Evolutionary conservation across 2,113 vertebrate species (phyloP).

Genomic region (Triplophysa rosa): DNA sequence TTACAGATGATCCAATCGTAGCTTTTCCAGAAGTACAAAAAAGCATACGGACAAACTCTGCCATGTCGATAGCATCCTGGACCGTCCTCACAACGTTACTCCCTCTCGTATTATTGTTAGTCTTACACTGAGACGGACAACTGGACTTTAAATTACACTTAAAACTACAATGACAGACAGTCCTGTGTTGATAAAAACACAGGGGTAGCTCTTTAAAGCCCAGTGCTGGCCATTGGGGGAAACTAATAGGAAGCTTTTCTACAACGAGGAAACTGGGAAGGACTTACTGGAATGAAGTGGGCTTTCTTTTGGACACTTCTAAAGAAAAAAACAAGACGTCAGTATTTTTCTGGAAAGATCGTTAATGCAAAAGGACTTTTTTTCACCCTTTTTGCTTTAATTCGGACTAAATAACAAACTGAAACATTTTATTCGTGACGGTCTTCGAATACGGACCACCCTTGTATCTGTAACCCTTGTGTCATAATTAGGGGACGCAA

Average conservation of each 20-base stretch:
- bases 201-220: slow-evolving; percentile 58
- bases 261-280: neutral
- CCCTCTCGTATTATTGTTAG: slow-evolving; percentile 73
- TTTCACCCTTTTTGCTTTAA: slow-evolving; percentile 39
- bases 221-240: slow-evolving; percentile 72
- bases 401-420: slow-evolving; percentile 28
- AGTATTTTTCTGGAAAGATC: slow-evolving; percentile 46
- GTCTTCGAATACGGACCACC: neutral
- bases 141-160: slow-evolving; percentile 16
- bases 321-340: slow-evolving; percentile 32
- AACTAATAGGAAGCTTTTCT: slow-evolving; percentile 22
- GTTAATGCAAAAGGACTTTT: slow-evolving; percentile 3
- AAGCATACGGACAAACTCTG: slow-evolving; percentile 77
- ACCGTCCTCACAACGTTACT: slow-evolving; percentile 70
- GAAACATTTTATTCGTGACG: neutral
- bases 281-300: neutral
- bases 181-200: slow-evolving; percentile 65
- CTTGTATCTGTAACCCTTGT: neutral
- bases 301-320: slow-evolving; percentile 35
- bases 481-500: slow-evolving; percentile 18
- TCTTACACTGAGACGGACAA: slow-evolving; percentile 65
- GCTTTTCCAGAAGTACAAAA: slow-evolving; percentile 77
- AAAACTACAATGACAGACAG: slow-evolving; percentile 63
- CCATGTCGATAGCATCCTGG: slow-evolving; percentile 57
- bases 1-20: slow-evolving; percentile 79